These are phyloP conservation scores for Rhinella marina DNA, from an alignment of 2,797 vertebrate genomes.

Conservation along the genomic window DNA sequence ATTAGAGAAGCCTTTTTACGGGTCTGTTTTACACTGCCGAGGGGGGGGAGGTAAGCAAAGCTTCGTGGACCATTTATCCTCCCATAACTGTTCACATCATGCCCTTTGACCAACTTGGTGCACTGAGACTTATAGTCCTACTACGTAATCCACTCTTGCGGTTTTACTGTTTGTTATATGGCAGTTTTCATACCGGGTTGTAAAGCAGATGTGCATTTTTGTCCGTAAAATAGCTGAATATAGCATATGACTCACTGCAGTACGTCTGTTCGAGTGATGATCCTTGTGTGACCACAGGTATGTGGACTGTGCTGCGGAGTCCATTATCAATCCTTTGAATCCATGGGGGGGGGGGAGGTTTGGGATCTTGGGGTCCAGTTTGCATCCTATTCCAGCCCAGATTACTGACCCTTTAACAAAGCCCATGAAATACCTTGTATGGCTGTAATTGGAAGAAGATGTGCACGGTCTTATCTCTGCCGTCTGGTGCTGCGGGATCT, in stretches of 20 bases:
- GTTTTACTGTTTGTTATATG: neutral
- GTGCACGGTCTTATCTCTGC: neutral
- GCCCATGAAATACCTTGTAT: conserved; percentile 23
- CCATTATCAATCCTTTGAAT: neutral
- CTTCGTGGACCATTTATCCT: neutral
- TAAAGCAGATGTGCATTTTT: conserved; percentile 24
- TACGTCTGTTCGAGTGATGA: conserved; percentile 16
- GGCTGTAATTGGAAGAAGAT: conserved; percentile 40
- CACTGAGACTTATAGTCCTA: neutral
- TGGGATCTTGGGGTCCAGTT: conserved; percentile 9
- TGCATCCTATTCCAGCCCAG: conserved; percentile 38
- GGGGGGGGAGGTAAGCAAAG: neutral
- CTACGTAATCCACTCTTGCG: neutral
- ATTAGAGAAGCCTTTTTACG: neutral
- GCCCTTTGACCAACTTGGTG: neutral
- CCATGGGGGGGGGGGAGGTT: neutral
- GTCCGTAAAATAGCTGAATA: neutral
- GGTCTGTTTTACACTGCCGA: neutral
- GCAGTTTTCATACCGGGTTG: neutral
- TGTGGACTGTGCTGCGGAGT: conserved; percentile 9
- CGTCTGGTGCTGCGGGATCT: neutral
- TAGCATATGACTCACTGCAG: conserved; percentile 18
- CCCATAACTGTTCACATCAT: neutral
- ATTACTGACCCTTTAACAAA: conserved; percentile 34
- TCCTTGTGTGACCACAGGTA: conserved; percentile 22